Base-by-base conservation (phyloP, 2,113 vertebrate species). In the Murina feae region DNA sequence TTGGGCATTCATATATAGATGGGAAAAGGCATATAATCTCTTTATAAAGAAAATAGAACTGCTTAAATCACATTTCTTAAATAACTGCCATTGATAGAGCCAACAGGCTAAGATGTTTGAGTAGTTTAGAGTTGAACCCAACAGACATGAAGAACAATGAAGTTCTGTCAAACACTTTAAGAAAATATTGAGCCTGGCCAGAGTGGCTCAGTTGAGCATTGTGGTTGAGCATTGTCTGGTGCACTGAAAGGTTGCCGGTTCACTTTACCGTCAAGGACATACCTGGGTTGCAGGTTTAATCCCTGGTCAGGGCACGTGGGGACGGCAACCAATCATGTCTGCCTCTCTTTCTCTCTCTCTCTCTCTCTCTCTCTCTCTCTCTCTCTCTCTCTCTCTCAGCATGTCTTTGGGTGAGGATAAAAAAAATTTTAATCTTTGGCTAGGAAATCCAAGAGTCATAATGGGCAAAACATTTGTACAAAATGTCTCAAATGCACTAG, bases 391-490 rank as follows among this genome's bases (percentile, higher is more conserved):
- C 23, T 25, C 58, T 60, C 58, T 60, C 23, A 25, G 23, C 28
- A 32, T 65, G 63, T 65, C 14, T 32, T n/a, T 16, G 13, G 30
- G 32, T 65, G 6, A n/a, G 63, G 63, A n/a, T 65, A n/a, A n/a
- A 65, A 65, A 65, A 65, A 17, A 23, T 44, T 9, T 35, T 10
- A 81, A 37, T 87, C 32, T 78, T 74, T 71, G 28, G 17, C 65
- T 66, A 68, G 21, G 47, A 92, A 91, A 55, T 44, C 25, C 23
- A 75, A 55, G 39, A 83, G 55, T 80, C 68, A 18, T 71, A 75
- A 83, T 65, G 37, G 95, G 23, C 35, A 92, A 93, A 96, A 86
- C 63, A 82, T 69, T 81, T 39, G 65, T 76, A 37, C 0, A 53
- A 39, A 87, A 91, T 2, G 16, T 92, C 66, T 92, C 39, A 21